Evolutionary conservation across 2,888 invertebrate species (phyloP).

Genomic region (Halictus quadricinctus): DNA sequence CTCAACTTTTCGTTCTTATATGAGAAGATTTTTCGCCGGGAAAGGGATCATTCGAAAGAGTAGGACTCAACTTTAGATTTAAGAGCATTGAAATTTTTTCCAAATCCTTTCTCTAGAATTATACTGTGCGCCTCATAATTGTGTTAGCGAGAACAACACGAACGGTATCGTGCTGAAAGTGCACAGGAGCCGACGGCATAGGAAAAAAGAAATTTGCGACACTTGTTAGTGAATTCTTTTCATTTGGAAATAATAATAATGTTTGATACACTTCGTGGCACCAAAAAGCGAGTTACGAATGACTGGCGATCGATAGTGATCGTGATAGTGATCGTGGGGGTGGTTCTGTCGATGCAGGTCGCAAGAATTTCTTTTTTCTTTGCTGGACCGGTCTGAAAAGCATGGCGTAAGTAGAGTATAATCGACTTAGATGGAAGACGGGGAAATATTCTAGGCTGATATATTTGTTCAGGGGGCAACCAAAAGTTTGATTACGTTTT

Average conservation of each 20-base stretch:
- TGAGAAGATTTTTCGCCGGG: no score
- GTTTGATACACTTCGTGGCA: neutral
- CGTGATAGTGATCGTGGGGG: neutral
- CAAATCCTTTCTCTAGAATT: neutral
- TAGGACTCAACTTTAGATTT: neutral
- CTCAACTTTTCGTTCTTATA: no score
- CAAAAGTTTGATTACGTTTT: slow-evolving; percentile 5
- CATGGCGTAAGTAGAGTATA: slow-evolving; percentile 41
- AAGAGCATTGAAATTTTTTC: neutral
- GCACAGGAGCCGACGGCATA: slow-evolving; percentile 18
- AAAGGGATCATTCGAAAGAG: no score
- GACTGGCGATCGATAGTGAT: neutral
- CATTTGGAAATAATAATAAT: neutral
- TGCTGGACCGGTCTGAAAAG: slow-evolving; percentile 14
- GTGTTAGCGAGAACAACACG: slow-evolving; percentile 1
- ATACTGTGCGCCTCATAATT: neutral
- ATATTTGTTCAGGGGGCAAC: slow-evolving; percentile 46
- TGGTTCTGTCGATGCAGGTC: neutral
- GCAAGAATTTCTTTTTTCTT: slow-evolving; percentile 46
- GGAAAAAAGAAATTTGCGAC: slow-evolving; percentile 41
- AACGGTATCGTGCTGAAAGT: slow-evolving; percentile 42
- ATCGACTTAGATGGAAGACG: slow-evolving; percentile 23
- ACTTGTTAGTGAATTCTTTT: neutral
- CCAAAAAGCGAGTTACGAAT: neutral
- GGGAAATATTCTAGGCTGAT: slow-evolving; percentile 40